A percentile compares a stretch with the other conserved stretches of the same genome.
phyloP scores from a whole-genome alignment of 2,797 vertebrate species.

The Amniataba percoides region DNA sequence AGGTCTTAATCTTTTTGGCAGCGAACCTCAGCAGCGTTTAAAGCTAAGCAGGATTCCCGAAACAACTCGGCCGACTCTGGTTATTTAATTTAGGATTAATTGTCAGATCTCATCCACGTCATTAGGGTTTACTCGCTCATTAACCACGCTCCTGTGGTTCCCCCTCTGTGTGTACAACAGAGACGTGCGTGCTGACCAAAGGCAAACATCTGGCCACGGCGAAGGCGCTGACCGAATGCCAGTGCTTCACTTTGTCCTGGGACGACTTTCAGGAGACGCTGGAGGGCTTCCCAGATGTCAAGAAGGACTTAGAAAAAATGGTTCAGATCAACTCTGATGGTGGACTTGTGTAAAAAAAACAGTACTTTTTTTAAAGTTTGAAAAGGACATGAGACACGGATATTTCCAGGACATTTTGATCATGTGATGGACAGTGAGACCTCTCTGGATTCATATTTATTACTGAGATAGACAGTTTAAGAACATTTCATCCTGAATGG shows the following conservation, averaged over 20 bases:
- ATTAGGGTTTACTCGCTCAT: conserved; percentile 55
- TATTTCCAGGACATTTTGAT: conserved; percentile 19
- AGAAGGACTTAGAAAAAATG: conserved; percentile 76
- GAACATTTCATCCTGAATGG: conserved; percentile 23
- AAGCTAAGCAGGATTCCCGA: conserved; percentile 58
- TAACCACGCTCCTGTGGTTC: conserved; percentile 60
- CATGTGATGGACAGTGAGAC: conserved; percentile 2
- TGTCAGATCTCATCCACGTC: conserved; percentile 67
- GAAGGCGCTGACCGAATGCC: conserved; percentile 78
- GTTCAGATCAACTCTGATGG: conserved; percentile 53
- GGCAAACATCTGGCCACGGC: conserved; percentile 80
- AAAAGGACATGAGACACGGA: conserved; percentile 22
- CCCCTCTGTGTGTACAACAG: conserved; percentile 61
- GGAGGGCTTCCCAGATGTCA: conserved; percentile 78
- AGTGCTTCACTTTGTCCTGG: conserved; percentile 83
- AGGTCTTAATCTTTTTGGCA: conserved; percentile 66
- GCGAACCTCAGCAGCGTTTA: conserved; percentile 27
- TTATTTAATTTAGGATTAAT: conserved; percentile 76
- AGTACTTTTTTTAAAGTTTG: background rate
- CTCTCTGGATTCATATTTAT: conserved; percentile 18
- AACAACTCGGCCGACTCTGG: conserved; percentile 44
- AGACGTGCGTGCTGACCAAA: conserved; percentile 81
- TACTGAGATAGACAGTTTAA: conserved; percentile 28
- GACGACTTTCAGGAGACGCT: conserved; percentile 75
- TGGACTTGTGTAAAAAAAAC: conserved; percentile 56